These are phyloP conservation scores for Andrena trimmerana DNA, from an alignment of 2,888 invertebrate species.

Conservation along the genomic window DNA sequence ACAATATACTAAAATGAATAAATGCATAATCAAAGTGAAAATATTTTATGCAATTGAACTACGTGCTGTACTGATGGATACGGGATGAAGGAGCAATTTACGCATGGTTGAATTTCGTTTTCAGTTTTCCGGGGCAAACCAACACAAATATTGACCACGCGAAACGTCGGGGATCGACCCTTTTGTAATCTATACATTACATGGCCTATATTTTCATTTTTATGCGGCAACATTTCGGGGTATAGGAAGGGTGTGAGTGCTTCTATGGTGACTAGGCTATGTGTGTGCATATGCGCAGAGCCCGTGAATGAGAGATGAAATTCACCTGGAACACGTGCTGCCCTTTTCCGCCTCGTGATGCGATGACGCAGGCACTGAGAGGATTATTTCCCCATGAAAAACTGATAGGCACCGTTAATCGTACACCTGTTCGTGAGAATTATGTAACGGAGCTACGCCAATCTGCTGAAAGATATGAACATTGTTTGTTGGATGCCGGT, in stretches of 20 bases:
- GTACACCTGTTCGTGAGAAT: conserved; percentile 68
- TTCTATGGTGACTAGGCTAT: conserved; percentile 33
- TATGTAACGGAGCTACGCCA: conserved; percentile 66
- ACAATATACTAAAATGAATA: not conserved
- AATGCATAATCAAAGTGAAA: conserved; percentile 2
- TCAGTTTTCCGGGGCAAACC: conserved; percentile 38
- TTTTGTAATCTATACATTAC: conserved; percentile 69
- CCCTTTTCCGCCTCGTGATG: conserved; percentile 69
- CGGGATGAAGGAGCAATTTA: conserved; percentile 18
- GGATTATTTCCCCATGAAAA: conserved; percentile 76
- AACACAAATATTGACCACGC: conserved; percentile 56
- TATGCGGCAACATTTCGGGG: conserved; percentile 51
- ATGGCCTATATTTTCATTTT: conserved; percentile 66
- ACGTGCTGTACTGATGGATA: not conserved
- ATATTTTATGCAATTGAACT: not conserved
- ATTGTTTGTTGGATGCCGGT: not conserved
- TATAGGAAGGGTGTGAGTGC: conserved; percentile 24
- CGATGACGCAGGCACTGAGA: conserved; percentile 65
- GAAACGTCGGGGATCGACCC: conserved; percentile 51
- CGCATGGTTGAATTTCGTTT: conserved; percentile 47
- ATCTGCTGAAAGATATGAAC: conserved; percentile 42
- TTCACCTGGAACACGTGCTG: conserved; percentile 67
- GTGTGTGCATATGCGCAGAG: conserved; percentile 5
- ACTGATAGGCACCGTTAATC: conserved; percentile 75
- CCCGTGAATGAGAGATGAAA: conserved; percentile 60